Evolutionary conservation across 2,797 vertebrate species (phyloP).

Genomic region (Gastrophryne carolinensis): DNA sequence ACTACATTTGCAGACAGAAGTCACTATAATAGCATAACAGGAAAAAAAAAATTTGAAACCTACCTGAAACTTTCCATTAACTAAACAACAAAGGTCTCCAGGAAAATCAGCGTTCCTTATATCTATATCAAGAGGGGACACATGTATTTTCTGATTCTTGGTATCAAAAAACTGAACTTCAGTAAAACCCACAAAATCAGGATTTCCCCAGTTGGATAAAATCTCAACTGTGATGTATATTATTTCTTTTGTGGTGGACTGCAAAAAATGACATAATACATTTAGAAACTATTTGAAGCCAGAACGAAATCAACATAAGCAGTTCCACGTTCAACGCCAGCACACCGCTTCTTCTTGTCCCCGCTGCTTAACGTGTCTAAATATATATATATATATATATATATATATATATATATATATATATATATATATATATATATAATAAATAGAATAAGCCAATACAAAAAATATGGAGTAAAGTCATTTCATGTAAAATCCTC

Average conservation of each 20-base stretch:
- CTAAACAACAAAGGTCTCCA: slow-evolving; percentile 81
- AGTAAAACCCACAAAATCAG: slow-evolving; percentile 78
- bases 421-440: no score
- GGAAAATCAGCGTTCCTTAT: slow-evolving; percentile 77
- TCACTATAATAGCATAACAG: no score
- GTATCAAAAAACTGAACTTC: slow-evolving; percentile 91
- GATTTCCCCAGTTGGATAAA: slow-evolving; percentile 90
- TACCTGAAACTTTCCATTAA: slow-evolving; percentile 78
- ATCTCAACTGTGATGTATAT: slow-evolving; percentile 92
- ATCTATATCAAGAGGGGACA: slow-evolving; percentile 89
- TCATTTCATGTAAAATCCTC: no score
- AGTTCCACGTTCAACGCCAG: no score
- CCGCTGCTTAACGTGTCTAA: no score
- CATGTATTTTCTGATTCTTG: slow-evolving; percentile 74
- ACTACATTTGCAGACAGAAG: neutral
- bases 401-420: no score
- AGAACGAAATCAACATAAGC: no score
- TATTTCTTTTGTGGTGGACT: slow-evolving; percentile 68
- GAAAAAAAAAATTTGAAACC: neutral
- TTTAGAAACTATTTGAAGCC: no score
- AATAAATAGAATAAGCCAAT: no score
- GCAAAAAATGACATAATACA: slow-evolving; percentile 49
- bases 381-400: no score
- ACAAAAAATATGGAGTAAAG: no score
- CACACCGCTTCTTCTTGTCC: no score